Conservation (phyloP, 2,888 invertebrate genomes). For the Tanytarsus gracilentus region DNA sequence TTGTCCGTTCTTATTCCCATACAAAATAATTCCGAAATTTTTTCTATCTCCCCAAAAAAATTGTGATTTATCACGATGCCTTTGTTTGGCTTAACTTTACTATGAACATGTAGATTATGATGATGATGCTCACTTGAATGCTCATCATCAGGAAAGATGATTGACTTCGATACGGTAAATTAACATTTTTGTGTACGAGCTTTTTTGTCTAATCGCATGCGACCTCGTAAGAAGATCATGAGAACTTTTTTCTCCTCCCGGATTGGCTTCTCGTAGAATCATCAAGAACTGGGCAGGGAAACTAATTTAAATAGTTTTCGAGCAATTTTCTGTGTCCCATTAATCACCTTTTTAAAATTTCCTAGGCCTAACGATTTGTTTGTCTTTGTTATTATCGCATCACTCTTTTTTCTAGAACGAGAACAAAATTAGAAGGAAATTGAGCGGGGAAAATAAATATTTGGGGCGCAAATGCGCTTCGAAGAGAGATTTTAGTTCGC, state of each 20-base stretch:
- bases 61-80: constrained; percentile 22
- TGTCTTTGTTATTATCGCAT: no score
- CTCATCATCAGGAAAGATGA: constrained; percentile 24
- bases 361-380: constrained; percentile 5
- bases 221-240: constrained; percentile 6
- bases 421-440: background rate
- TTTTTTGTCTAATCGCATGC: background rate
- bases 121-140: background rate
- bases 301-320: background rate
- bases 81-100: constrained; percentile 2
- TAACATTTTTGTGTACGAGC: constrained; percentile 9
- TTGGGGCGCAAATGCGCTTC: background rate
- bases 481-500: background rate
- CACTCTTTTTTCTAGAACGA: no score
- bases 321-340: background rate
- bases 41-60: no score
- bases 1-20: no score
- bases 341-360: background rate
- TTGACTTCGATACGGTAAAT: constrained; percentile 25
- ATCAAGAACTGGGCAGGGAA: background rate
- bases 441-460: background rate
- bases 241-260: background rate
- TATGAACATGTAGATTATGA: background rate
- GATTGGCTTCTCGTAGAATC: background rate
- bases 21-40: no score